phyloP scores from a whole-genome alignment of 2,888 invertebrate species.

The Ryuthela nishihirai region DNA sequence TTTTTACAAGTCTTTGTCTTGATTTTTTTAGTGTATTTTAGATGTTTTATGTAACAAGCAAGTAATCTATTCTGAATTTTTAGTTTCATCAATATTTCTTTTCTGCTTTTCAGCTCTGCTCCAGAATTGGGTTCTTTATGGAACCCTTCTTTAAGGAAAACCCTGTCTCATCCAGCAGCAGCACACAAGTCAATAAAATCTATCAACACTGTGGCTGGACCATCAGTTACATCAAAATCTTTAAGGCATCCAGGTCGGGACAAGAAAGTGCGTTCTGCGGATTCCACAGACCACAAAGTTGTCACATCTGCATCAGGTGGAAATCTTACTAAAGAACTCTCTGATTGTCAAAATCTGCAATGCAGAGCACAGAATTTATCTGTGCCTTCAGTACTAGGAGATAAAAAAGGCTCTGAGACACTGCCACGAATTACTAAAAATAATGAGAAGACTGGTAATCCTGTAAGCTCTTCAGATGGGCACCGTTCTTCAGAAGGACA shows the following conservation, averaged over 20 bases:
- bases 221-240: conserved; percentile 34
- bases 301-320: conserved; percentile 2
- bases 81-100: conserved; percentile 2
- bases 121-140: conserved; percentile 51
- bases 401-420: conserved; percentile 13
- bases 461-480: background rate
- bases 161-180: conserved; percentile 53
- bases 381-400: conserved; percentile 21
- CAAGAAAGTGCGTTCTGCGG: conserved; percentile 28
- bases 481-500: conserved; percentile 10
- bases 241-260: conserved; percentile 32
- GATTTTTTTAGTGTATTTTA: no score
- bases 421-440: conserved; percentile 6
- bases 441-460: conserved; percentile 1
- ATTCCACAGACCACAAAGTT: conserved; percentile 14
- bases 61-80: no score
- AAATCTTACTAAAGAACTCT: conserved; percentile 6
- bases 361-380: conserved; percentile 29
- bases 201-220: conserved; percentile 12
- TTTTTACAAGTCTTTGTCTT: no score
- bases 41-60: no score
- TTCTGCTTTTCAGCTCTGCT: conserved; percentile 46
- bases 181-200: conserved; percentile 40
- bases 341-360: conserved; percentile 13
- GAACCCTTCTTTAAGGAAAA: conserved; percentile 56